Evolutionary conservation across 1,140 invertebrate genomes (phyloP).

Genomic region (Acyrthosiphon pisum): DNA sequence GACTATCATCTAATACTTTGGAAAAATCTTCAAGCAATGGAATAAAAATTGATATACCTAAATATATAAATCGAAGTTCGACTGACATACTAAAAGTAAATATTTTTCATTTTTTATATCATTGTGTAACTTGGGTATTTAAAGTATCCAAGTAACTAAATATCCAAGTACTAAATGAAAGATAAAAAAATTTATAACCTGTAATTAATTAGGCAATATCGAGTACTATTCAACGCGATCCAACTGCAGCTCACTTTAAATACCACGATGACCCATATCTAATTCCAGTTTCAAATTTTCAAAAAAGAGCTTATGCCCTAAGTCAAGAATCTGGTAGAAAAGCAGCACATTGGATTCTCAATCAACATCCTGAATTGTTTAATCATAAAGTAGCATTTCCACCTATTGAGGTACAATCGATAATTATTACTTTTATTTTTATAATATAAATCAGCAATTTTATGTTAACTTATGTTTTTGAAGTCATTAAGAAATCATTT

Average conservation of each 20-base stretch:
- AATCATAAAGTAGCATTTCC: constrained; percentile 76
- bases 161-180: not conserved
- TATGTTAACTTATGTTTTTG: not conserved
- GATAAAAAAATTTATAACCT: not conserved
- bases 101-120: constrained; percentile 54
- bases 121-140: constrained; percentile 54
- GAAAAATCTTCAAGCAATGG: constrained; percentile 15
- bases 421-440: not conserved
- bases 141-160: not conserved
- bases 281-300: constrained; percentile 77
- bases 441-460: not conserved
- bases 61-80: constrained; percentile 74
- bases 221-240: constrained; percentile 75
- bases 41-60: constrained; percentile 68
- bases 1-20: not conserved
- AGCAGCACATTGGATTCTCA: constrained; percentile 82
- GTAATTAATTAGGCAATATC: constrained; percentile 71
- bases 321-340: constrained; percentile 85
- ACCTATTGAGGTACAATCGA: constrained; percentile 64
- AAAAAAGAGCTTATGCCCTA: constrained; percentile 78
- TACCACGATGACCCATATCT: constrained; percentile 91
- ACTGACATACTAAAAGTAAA: constrained; percentile 78
- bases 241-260: constrained; percentile 83
- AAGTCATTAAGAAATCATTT: not conserved
- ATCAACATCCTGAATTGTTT: constrained; percentile 80